These are phyloP conservation scores for Myotis pilosus DNA, from an alignment of 2,797 vertebrate species.

Conservation along the genomic window DNA sequence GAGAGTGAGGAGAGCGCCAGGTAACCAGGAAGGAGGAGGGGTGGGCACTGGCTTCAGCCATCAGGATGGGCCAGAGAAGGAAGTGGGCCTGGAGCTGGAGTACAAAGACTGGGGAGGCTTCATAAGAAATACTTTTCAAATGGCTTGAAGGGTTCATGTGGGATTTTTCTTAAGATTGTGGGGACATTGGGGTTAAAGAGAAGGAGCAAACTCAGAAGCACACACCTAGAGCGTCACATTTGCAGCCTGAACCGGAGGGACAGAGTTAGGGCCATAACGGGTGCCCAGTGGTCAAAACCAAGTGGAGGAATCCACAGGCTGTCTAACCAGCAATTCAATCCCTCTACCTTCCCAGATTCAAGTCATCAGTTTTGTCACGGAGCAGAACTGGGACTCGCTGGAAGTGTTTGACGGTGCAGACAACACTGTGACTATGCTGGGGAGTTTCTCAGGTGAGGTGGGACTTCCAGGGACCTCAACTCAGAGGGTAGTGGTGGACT, in stretches of 20 bases:
- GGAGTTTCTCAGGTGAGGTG: slow-evolving; percentile 96
- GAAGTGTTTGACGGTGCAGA: slow-evolving; percentile 98
- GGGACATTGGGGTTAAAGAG: neutral
- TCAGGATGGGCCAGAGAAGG: neutral
- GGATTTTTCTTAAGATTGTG: neutral
- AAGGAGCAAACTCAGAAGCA: neutral
- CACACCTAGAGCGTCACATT: rapidly evolving
- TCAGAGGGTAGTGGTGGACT: rapidly evolving
- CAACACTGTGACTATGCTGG: slow-evolving; percentile 97
- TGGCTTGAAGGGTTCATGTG: neutral
- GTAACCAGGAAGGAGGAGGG: neutral
- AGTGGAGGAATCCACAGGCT: neutral
- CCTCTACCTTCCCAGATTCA: slow-evolving; percentile 88
- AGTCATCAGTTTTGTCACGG: slow-evolving; percentile 98
- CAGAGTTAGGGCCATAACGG: neutral
- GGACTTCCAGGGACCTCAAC: neutral
- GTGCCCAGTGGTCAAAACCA: neutral
- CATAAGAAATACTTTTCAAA: neutral
- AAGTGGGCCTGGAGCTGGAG: neutral
- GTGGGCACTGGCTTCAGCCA: neutral
- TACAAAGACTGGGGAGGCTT: neutral
- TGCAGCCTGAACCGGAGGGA: neutral
- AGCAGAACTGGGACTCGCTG: slow-evolving; percentile 99
- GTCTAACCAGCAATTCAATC: neutral
- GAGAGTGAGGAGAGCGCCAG: neutral